phyloP scores from a whole-genome alignment of 1,140 invertebrate species.

The Samia ricini region DNA sequence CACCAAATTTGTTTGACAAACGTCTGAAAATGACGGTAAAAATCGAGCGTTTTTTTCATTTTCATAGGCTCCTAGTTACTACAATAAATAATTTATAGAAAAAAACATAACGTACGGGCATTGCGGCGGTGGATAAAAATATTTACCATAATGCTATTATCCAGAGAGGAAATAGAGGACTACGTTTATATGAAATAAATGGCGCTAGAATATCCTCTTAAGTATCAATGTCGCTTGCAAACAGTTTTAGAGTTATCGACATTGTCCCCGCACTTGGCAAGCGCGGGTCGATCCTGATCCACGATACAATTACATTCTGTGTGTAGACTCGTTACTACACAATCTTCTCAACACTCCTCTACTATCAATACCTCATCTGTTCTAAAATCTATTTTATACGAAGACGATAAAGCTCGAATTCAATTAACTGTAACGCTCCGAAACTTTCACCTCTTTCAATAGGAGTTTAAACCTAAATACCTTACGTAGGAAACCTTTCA shows the following conservation, averaged over 20 bases:
- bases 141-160: too few relatives aligned
- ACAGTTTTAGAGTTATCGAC: constrained; percentile 27
- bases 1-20: too few relatives aligned
- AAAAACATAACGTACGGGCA: too few relatives aligned
- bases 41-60: too few relatives aligned
- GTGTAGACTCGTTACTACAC: constrained; percentile 71
- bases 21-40: too few relatives aligned
- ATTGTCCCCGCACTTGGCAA: constrained; percentile 35
- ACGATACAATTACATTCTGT: constrained; percentile 74
- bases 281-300: constrained; percentile 60
- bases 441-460: constrained; percentile 77
- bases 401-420: constrained; percentile 34
- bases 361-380: constrained; percentile 14
- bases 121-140: too few relatives aligned
- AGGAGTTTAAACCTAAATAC: constrained; percentile 77
- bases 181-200: too few relatives aligned
- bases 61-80: too few relatives aligned
- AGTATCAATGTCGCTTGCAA: not conserved
- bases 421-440: constrained; percentile 28
- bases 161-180: too few relatives aligned
- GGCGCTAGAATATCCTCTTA: too few relatives aligned
- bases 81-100: too few relatives aligned
- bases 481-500: constrained; percentile 75
- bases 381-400: constrained; percentile 37
- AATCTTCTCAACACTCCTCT: constrained; percentile 68